phyloP scores from a whole-genome alignment of 2,888 invertebrate genomes.

The Stegana nigrithorax region DNA sequence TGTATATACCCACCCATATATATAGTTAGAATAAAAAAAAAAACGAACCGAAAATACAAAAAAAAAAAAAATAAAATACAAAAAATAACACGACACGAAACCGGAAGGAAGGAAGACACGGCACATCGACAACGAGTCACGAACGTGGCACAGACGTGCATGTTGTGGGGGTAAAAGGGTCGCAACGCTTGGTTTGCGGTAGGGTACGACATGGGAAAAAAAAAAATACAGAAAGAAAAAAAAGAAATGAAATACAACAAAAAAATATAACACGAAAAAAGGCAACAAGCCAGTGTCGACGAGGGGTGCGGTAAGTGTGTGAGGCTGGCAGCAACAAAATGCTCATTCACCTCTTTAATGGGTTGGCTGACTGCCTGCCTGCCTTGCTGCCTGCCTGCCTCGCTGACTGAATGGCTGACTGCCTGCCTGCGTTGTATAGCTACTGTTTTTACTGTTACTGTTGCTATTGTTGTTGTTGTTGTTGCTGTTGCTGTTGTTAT shows the following conservation, averaged over 20 bases:
- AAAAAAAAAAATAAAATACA: not conserved
- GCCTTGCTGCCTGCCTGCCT: slow-evolving; percentile 18
- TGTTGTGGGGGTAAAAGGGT: slow-evolving; percentile 35
- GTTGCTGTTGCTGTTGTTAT: not conserved
- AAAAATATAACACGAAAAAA: not conserved
- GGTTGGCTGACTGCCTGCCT: slow-evolving; percentile 19
- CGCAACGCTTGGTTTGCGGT: not conserved
- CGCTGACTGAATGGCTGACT: too few relatives aligned
- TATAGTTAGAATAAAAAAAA: not conserved
- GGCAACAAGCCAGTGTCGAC: not conserved
- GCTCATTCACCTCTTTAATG: slow-evolving; percentile 49
- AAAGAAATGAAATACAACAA: not conserved
- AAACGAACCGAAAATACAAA: not conserved
- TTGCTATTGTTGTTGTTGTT: too few relatives aligned
- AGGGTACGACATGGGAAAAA: not conserved
- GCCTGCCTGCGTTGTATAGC: too few relatives aligned
- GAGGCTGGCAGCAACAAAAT: slow-evolving; percentile 19
- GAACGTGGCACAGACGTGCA: slow-evolving; percentile 38
- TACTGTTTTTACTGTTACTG: not conserved
- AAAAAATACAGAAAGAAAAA: not conserved
- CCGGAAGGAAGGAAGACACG: slow-evolving; percentile 60
- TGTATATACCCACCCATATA: too few relatives aligned
- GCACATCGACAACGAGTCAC: slow-evolving; percentile 25
- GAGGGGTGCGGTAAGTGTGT: not conserved
- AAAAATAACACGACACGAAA: slow-evolving; percentile 34